Base-by-base conservation (phyloP, 2,113 vertebrate species). In the Cyprinodon tularosa region DNA sequence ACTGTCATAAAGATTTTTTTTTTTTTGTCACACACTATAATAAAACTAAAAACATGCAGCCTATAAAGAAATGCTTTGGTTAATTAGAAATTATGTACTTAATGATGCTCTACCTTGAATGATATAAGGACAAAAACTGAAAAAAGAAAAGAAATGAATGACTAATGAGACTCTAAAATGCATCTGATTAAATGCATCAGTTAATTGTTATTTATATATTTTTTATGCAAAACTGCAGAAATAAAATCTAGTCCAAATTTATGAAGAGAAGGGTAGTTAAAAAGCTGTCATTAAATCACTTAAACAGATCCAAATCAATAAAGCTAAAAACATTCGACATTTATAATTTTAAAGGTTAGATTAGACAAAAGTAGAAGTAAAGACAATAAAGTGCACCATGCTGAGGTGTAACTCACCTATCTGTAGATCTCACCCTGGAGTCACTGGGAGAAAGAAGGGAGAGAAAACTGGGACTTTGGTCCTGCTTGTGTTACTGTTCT, bases 351-450 rank as follows among this genome's bases (percentile, higher is more conserved):
- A 39, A 44, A 44, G 12, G 29, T 11, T 36, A 4, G 4, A 1
- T 6, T 4, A 47, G 15, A 47, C n/a, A 63, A 12, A 73, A 77
- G 20, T 5, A 37, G 13, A 50, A 68, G 53, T 59, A 12, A 66
- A 39, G 12, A 42, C 44, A 68, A 69, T 2, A 22, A 38, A 72
- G 63, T 62, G 66, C 50, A 57, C 8, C 20, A 44, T 36, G 62
- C 22, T 45, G 37, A 47, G 72, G 68, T 62, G 14, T 8, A 62
- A 90, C 94, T 91, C 89, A 95, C 94, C 93, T 93, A 53, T 80
- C 66, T 76, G 82, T 83, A 78, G 84, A 77, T 78, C 84, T 85
- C 84, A 90, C 85, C 84, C 72, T 75, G 79, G 60, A 81, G 74
- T 83, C 77, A 77, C 80, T 57, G 80, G 44, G 70, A 88, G 86